Percentiles rank a stretch among this genome's conserved stretches.
Conservation (phyloP, 2,888 invertebrate genomes). For the Gerosis bhagava region DNA sequence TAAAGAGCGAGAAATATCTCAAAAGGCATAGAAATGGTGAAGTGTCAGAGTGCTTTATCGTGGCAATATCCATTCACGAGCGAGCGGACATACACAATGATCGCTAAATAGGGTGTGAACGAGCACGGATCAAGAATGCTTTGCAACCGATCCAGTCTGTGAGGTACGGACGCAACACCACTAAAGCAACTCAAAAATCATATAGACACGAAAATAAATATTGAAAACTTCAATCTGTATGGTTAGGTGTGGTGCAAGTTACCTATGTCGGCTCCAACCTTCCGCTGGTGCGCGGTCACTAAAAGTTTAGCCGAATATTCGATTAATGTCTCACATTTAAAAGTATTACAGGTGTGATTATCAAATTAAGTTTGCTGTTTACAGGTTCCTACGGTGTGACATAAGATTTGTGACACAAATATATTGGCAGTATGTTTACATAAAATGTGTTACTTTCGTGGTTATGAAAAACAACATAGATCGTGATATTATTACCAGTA, state of each 20-base stretch:
- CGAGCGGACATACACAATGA: slow-evolving; percentile 81
- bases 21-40: slow-evolving; percentile 74
- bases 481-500: slow-evolving; percentile 50
- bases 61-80: slow-evolving; percentile 72
- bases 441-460: slow-evolving; percentile 57
- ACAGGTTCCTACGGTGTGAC: slow-evolving; percentile 55
- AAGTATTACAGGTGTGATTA: slow-evolving; percentile 61
- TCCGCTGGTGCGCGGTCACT: slow-evolving; percentile 88
- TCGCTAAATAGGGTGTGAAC: slow-evolving; percentile 75
- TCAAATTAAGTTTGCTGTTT: slow-evolving; percentile 57
- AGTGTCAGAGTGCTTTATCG: slow-evolving; percentile 73
- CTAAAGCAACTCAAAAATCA: slow-evolving; percentile 80
- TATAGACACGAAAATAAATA: slow-evolving; percentile 79
- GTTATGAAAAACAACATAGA: slow-evolving; percentile 57
- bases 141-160: slow-evolving; percentile 81
- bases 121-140: slow-evolving; percentile 78
- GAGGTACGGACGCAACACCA: slow-evolving; percentile 81
- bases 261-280: slow-evolving; percentile 88
- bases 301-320: slow-evolving; percentile 79
- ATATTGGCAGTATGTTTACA: slow-evolving; percentile 37
- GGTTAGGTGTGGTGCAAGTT: slow-evolving; percentile 83
- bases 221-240: slow-evolving; percentile 79
- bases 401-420: slow-evolving; percentile 51
- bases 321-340: slow-evolving; percentile 72
- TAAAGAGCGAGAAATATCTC: slow-evolving; percentile 67